A percentile compares a stretch with the other conserved stretches of the same genome.
phyloP scores from a whole-genome alignment of 1,140 invertebrate species.

The Hesperophylax magnus region DNA sequence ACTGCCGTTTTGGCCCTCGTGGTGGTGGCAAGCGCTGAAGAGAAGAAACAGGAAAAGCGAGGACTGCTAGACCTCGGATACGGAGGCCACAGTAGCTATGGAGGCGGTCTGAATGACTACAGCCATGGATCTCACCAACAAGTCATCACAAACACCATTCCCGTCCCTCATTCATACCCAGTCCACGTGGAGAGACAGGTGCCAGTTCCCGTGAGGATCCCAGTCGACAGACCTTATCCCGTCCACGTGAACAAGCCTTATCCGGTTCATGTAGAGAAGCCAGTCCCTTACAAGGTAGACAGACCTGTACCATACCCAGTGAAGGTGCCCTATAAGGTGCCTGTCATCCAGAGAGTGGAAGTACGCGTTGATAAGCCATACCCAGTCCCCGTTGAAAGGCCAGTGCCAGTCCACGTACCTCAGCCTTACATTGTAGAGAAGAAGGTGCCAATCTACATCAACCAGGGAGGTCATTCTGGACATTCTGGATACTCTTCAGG shows the following conservation, averaged over 20 bases:
- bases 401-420: slow-evolving; percentile 65
- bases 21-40: slow-evolving; percentile 40
- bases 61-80: slow-evolving; percentile 61
- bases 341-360: slow-evolving; percentile 59
- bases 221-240: slow-evolving; percentile 60
- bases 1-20: slow-evolving; percentile 38
- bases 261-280: slow-evolving; percentile 67
- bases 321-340: slow-evolving; percentile 62
- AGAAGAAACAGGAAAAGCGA: slow-evolving; percentile 63
- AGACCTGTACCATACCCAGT: slow-evolving; percentile 63
- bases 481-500: slow-evolving; percentile 7
- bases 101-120: background rate
- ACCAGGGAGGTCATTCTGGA: background rate
- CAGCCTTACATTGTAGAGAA: slow-evolving; percentile 70
- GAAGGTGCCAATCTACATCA: slow-evolving; percentile 60
- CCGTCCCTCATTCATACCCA: slow-evolving; percentile 63
- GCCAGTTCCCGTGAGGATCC: slow-evolving; percentile 60
- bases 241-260: slow-evolving; percentile 60
- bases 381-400: slow-evolving; percentile 60
- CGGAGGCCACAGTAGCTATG: slow-evolving; percentile 55
- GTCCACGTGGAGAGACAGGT: slow-evolving; percentile 61
- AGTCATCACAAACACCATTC: slow-evolving; percentile 60
- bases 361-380: slow-evolving; percentile 60
- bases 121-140: slow-evolving; percentile 19
- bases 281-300: slow-evolving; percentile 61